Conservation (phyloP, 2,888 invertebrate genomes). For the Pomacea canaliculata region DNA sequence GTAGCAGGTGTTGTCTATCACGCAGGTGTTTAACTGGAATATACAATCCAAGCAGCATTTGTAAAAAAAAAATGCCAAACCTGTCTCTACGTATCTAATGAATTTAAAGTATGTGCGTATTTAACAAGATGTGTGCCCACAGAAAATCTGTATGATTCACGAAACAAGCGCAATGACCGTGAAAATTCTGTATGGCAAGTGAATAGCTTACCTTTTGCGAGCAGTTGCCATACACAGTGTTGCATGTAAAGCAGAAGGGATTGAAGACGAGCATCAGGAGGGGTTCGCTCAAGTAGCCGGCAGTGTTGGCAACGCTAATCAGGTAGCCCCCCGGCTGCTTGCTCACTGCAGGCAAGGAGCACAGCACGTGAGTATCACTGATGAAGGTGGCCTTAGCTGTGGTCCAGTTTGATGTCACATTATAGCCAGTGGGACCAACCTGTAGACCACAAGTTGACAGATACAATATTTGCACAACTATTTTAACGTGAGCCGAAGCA, state of each 20-base stretch:
- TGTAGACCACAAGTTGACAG: constrained; percentile 7
- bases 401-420: constrained; percentile 17
- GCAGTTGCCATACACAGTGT: constrained; percentile 31
- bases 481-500: too few relatives aligned
- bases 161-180: too few relatives aligned
- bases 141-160: too few relatives aligned
- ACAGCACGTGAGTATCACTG: constrained; percentile 40
- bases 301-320: constrained; percentile 36
- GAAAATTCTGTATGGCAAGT: too few relatives aligned
- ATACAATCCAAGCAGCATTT: neutral
- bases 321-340: constrained; percentile 32
- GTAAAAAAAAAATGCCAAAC: too few relatives aligned
- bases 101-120: too few relatives aligned
- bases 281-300: constrained; percentile 24
- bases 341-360: constrained; percentile 28
- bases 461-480: neutral
- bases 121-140: too few relatives aligned
- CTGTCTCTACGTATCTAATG: too few relatives aligned
- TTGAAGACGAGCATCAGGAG: constrained; percentile 34
- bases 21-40: constrained; percentile 41
- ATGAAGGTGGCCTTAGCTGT: constrained; percentile 29
- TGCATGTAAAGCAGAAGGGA: constrained; percentile 41
- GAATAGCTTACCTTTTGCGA: constrained; percentile 33
- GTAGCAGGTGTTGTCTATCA: constrained; percentile 44
- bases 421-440: constrained; percentile 33